phyloP scores from a whole-genome alignment of 2,797 vertebrate genomes.

The Poecilia wingei region DNA sequence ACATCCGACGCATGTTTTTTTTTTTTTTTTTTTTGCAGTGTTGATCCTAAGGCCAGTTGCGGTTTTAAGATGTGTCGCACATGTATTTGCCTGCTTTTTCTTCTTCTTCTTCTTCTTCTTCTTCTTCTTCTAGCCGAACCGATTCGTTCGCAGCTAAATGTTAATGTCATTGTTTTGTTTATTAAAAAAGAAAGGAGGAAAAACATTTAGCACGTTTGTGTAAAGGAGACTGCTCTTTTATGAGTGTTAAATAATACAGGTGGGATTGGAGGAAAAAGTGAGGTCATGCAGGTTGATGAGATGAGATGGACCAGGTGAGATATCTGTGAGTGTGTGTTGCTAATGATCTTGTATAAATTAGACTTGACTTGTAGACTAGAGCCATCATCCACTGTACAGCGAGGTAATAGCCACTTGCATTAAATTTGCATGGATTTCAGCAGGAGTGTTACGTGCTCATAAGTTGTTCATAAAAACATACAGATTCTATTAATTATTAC shows the following conservation, averaged over 20 bases:
- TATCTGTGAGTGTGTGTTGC: constrained; percentile 40
- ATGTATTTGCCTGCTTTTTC: constrained; percentile 5
- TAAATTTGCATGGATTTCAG: not conserved
- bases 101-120: not conserved
- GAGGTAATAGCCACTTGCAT: constrained; percentile 1
- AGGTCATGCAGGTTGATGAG: constrained; percentile 53
- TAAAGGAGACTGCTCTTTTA: not conserved
- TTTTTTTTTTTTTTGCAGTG: not conserved
- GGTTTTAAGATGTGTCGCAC: constrained; percentile 38
- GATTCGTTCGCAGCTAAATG: not conserved
- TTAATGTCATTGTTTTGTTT: not conserved
- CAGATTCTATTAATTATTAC: not conserved
- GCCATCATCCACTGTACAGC: constrained; percentile 44
- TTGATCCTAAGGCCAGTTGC: not conserved
- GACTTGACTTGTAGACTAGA: constrained; percentile 51
- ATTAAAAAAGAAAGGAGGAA: not conserved
- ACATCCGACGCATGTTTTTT: not conserved
- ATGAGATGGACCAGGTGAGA: constrained; percentile 61
- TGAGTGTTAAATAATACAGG: constrained; percentile 4
- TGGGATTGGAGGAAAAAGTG: constrained; percentile 11
- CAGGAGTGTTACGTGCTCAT: not conserved
- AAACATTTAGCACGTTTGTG: not conserved
- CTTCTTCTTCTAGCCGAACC: not conserved
- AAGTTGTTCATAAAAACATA: not conserved
- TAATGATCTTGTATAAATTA: constrained; percentile 65